Percentiles rank a stretch among this genome's conserved stretches.
phyloP scores from a whole-genome alignment of 2,888 invertebrate genomes.

The Allacma fusca region DNA sequence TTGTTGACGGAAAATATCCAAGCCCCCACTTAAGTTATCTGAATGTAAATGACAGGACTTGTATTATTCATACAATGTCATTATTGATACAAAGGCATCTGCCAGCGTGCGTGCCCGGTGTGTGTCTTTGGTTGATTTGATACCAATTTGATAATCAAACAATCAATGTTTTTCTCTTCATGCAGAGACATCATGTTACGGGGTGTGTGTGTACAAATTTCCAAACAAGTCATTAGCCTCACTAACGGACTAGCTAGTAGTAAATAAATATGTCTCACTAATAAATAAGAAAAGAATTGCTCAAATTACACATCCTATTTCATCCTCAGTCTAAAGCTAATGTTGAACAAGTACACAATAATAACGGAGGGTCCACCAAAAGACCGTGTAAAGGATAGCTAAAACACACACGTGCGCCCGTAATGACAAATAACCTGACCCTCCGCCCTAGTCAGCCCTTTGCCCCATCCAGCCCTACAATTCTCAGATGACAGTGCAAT shows the following conservation, averaged over 20 bases:
- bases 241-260: not conserved
- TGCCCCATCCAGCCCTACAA: not conserved
- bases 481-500: not conserved
- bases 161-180: constrained; percentile 24
- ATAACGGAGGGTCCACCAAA: not conserved
- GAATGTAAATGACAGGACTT: constrained; percentile 21
- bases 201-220: not conserved
- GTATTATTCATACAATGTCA: constrained; percentile 22
- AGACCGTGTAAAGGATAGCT: not conserved
- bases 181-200: not conserved
- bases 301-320: not conserved
- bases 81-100: constrained; percentile 45
- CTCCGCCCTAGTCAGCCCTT: constrained; percentile 14
- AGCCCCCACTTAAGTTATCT: not conserved
- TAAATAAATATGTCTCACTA: not conserved
- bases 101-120: constrained; percentile 16
- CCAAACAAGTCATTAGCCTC: constrained; percentile 5
- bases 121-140: constrained; percentile 11
- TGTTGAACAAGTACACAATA: not conserved
- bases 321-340: no score
- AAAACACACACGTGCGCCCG: not conserved
- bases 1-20: constrained; percentile 3
- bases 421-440: constrained; percentile 18
- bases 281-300: constrained; percentile 3
- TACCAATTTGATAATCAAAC: constrained; percentile 44